Evolutionary conservation across 2,797 vertebrate genomes (phyloP), one percentile per base, ranked within the genome.

Genomic region (Galago senegalensis): DNA sequence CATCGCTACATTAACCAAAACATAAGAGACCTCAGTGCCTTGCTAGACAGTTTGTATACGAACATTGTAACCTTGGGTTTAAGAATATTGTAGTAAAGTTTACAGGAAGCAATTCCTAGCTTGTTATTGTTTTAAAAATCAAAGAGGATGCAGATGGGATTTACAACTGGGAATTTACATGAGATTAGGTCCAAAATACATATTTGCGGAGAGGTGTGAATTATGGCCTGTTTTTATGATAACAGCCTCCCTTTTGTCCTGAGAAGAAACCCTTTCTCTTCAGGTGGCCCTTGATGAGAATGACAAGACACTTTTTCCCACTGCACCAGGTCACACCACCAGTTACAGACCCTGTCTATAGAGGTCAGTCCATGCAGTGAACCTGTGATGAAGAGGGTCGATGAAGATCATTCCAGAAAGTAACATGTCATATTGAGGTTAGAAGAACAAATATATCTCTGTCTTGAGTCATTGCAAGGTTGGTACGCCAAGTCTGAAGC

Each of bases 91-190:
- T 70, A 69, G 49, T 82, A 65, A 49, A 67, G 58, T 49, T 49
- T 58, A 83, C 23, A 92, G 80, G 70, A n/a, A 73, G 17, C 31
- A 72, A 87, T 84, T 70, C 7, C 40, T 82, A 89, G 60, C 18
- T 95, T 80, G 18, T 14, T 93, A 93, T 27, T 79, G 3, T 75
- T 69, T 92, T 46, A 11, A 61, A 87, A 96, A 95, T 89, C 56
- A 67, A 91, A 27, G 31, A 91, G 46, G 37, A 83, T 65, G 63
- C 73, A 12, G 49, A 87, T 67, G 7, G 87, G n/a, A 14, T 0
- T 0, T 29, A 0, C 10, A 53, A 63, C 56, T 85, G 20, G 9
- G 1, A 77, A 85, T 70, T 58, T 5, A 65, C 56, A 2, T 63
- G 67, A 73, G 23, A 14, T 77, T 88, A 58, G 25, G 0, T 77